These are phyloP conservation scores for Metaphire vulgaris DNA, from an alignment of 1,140 invertebrate genomes.

Conservation along the genomic window DNA sequence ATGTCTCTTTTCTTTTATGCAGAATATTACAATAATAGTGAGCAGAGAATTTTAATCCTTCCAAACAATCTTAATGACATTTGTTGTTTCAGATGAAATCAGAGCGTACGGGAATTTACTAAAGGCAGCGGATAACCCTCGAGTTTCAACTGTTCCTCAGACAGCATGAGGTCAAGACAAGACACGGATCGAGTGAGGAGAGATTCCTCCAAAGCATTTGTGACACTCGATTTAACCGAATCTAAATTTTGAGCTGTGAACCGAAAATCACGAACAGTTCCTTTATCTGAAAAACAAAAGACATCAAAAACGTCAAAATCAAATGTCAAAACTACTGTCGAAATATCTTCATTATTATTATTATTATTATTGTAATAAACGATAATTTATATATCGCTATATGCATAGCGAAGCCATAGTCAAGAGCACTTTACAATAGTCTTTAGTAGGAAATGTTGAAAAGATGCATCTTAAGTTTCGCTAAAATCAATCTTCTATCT, in stretches of 20 bases:
- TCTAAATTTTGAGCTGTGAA: not conserved
- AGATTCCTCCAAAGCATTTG: not conserved
- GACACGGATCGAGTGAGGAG: not conserved
- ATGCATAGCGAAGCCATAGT: not conserved
- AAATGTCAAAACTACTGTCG: conserved; percentile 13
- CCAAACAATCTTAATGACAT: no score
- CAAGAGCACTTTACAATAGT: not conserved
- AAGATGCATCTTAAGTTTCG: not conserved
- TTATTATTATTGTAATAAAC: not conserved
- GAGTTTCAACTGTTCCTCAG: conserved; percentile 62
- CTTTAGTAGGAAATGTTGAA: not conserved
- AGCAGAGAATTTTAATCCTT: no score
- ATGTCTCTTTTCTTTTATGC: no score
- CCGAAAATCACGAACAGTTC: not conserved
- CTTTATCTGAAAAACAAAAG: not conserved
- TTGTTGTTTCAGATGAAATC: no score
- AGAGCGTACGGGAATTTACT: conserved; percentile 54
- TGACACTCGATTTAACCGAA: not conserved
- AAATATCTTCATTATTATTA: not conserved
- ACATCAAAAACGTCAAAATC: conserved; percentile 1
- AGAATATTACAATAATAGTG: no score
- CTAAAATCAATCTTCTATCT: no score
- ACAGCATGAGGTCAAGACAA: not conserved
- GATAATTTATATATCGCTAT: not conserved
- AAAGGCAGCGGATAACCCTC: conserved; percentile 76